These are phyloP conservation scores for Drosophila mayri DNA, from an alignment of 1,140 invertebrate species.

Conservation along the genomic window DNA sequence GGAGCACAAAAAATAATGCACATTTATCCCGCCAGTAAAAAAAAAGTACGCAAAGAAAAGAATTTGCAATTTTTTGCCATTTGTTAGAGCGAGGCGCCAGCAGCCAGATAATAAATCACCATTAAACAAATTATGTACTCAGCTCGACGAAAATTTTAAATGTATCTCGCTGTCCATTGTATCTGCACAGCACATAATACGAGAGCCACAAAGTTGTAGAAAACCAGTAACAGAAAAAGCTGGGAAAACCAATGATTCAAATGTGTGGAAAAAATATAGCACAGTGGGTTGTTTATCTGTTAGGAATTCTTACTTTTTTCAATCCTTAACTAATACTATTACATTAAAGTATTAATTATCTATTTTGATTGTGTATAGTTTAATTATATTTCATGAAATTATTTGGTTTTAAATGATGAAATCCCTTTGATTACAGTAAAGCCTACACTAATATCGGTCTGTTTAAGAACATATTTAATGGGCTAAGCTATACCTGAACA, in stretches of 20 bases:
- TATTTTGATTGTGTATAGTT: neutral
- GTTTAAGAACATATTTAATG: neutral
- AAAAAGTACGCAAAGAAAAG: conserved; percentile 6
- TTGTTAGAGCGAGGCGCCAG: conserved; percentile 56
- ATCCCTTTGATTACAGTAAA: neutral
- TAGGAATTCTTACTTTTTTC: neutral
- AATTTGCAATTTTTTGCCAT: conserved; percentile 73
- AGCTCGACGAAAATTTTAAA: conserved; percentile 75
- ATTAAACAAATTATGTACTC: conserved; percentile 82
- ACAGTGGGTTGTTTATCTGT: conserved; percentile 9
- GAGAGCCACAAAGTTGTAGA: conserved; percentile 18
- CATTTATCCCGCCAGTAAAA: conserved; percentile 50
- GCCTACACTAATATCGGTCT: neutral
- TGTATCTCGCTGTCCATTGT: conserved; percentile 69
- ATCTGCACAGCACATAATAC: conserved; percentile 31
- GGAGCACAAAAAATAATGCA: conserved; percentile 54
- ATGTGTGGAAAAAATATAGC: neutral
- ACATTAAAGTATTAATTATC: neutral
- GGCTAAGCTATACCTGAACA: neutral
- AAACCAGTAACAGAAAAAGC: conserved; percentile 1
- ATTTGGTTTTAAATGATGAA: neutral
- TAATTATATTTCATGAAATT: too few species aligned
- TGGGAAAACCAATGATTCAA: conserved; percentile 32
- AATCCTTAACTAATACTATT: too few species aligned
- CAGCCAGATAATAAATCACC: conserved; percentile 72